Conservation (phyloP, 2,113 vertebrate genomes). For the Hyla sarda region DNA sequence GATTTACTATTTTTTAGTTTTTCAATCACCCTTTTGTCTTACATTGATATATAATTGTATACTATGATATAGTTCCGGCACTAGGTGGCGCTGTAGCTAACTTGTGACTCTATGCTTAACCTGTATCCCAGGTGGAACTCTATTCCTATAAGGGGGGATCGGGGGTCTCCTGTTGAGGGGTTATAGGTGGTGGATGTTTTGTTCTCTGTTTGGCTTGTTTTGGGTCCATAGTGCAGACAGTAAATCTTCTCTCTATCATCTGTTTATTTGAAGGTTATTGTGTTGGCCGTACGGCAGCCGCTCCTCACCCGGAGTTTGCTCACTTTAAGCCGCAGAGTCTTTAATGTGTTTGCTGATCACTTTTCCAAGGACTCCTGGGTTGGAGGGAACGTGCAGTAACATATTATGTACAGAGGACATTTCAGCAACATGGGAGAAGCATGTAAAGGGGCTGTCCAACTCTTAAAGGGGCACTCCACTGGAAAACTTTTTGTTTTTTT, state of each 20-base stretch:
- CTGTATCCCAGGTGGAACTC: too few species aligned
- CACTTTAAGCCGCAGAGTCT: not conserved
- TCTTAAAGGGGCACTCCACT: too few species aligned
- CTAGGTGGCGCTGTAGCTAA: too few species aligned
- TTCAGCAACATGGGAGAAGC: not conserved
- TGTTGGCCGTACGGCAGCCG: not conserved
- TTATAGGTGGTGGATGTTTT: not conserved
- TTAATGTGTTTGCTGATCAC: constrained; percentile 35
- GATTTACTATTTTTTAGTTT: too few species aligned
- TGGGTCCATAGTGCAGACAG: constrained; percentile 32
- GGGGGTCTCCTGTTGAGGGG: too few species aligned
- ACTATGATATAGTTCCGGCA: too few species aligned
- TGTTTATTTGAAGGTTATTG: constrained; percentile 37
- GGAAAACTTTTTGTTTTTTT: too few species aligned
- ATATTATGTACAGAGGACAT: not conserved
- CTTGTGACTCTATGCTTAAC: too few species aligned
- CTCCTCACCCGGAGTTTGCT: not conserved
- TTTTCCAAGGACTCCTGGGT: constrained; percentile 40
- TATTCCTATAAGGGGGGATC: too few species aligned
- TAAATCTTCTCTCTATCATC: constrained; percentile 25
- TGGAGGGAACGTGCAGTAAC: not conserved
- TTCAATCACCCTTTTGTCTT: too few species aligned
- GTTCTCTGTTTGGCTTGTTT: not conserved
- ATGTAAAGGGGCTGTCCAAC: not conserved
- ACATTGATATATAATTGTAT: too few species aligned